Base-by-base conservation (phyloP, 2,797 vertebrate species). In the Pseudochirops corinnae region DNA sequence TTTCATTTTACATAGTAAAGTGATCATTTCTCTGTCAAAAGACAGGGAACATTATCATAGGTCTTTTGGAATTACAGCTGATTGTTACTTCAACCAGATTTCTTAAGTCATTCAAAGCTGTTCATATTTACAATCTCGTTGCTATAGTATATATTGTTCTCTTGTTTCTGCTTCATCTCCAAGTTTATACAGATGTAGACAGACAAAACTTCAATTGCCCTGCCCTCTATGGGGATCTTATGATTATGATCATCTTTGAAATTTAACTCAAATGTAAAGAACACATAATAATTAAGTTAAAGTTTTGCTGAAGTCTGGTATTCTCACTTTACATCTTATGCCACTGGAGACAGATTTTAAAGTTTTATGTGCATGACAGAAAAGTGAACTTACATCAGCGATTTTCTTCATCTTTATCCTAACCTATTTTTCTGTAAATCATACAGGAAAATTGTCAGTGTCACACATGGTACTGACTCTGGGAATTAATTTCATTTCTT, bases 401-500 rank as follows among this genome's bases (percentile, higher is more conserved):
- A 29, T 92, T 90, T 82, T 82, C 90, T 97, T 94, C 31, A 53
- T 90, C 56, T 95, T 95, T 93, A 94, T 94, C 53, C 52, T 93
- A 90, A 90, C 52, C 82, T 6, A 29, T 96, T 97, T 97, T 94
- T 16, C 87, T 74, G 21, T 94, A 93, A 90, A 92, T 12, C 90
- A 21, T 58, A 62, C 55, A 82, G 91, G 94, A 94, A 92, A 57
- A 31, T 11, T 96, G 50, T 67, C 91, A 91, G 90, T 94, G 11
- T 91, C 28, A 93, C 21, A 92, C 21, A 50, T 55, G 92, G 67
- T 74, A 94, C 92, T 90, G 95, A 92, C 90, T 93, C 12, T 91
- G 46, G n/a, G 93, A 93, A 95, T 97, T 92, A 87, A 90, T 96
- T 96, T 96, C 5, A 90, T 95, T 97, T 95, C 33, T 95, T 96